Percentiles rank a stretch among this genome's conserved stretches.
These are phyloP conservation scores for Botia almorhae DNA, from an alignment of 2,797 vertebrate species.

Conservation along the genomic window DNA sequence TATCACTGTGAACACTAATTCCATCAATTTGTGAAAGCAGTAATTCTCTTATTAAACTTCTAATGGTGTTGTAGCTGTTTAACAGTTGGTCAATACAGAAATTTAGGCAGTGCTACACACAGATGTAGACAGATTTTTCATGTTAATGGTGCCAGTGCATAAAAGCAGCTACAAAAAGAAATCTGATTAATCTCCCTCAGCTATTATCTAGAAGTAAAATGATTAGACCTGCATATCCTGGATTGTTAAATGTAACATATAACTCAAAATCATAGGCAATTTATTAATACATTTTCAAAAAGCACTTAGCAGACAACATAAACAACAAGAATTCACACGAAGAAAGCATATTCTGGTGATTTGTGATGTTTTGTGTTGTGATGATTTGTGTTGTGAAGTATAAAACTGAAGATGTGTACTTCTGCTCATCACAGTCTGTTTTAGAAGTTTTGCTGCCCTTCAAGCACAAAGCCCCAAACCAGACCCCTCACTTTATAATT, in stretches of 20 bases:
- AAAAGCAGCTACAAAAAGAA: background rate
- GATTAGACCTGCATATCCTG: background rate
- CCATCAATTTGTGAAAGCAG: background rate
- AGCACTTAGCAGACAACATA: background rate
- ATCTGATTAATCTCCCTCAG: background rate
- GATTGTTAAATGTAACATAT: background rate
- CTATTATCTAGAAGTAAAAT: background rate
- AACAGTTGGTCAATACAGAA: background rate
- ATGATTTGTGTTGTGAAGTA: background rate
- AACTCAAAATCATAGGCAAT: background rate
- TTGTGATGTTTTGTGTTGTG: too few relatives aligned
- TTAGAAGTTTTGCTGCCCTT: slow-evolving; percentile 37
- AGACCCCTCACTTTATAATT: slow-evolving; percentile 35
- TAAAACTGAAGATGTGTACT: slow-evolving; percentile 17
- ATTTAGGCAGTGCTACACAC: background rate
- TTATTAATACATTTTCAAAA: background rate
- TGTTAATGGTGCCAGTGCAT: background rate
- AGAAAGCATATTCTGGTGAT: background rate
- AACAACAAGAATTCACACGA: background rate
- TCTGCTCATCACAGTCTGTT: slow-evolving; percentile 23
- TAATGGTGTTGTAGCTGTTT: background rate
- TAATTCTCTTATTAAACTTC: slow-evolving; percentile 7
- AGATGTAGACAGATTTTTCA: background rate
- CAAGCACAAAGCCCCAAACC: slow-evolving; percentile 34
- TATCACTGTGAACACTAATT: slow-evolving; percentile 22